A percentile compares a stretch with the other conserved stretches of the same genome.
Conservation (phyloP, 1,140 invertebrate genomes). For the Drosophila tristis region DNA sequence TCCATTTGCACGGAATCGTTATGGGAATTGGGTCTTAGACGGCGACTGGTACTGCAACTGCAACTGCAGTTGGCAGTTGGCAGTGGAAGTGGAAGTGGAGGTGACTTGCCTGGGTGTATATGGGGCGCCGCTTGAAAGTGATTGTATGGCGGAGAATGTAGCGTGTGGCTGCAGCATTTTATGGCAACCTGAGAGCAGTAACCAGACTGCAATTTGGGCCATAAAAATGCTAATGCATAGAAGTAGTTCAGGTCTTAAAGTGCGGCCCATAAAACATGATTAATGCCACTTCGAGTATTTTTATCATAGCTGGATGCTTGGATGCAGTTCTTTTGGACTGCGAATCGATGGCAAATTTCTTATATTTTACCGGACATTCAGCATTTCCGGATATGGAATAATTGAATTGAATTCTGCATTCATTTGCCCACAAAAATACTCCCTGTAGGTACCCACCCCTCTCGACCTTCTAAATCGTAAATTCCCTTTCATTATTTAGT, state of each 20-base stretch:
- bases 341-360: no score
- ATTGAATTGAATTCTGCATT: no score
- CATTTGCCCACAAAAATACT: no score
- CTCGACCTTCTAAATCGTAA: no score
- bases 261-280: not conserved
- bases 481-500: no score
- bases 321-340: no score
- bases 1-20: slow-evolving; percentile 32
- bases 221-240: slow-evolving; percentile 6
- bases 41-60: no score
- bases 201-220: not conserved
- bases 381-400: no score
- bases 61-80: not conserved
- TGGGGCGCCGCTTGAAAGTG: slow-evolving; percentile 76
- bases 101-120: slow-evolving; percentile 31
- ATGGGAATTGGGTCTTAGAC: slow-evolving; percentile 35
- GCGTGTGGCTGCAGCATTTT: slow-evolving; percentile 43
- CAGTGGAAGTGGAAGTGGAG: slow-evolving; percentile 7
- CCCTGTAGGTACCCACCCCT: no score
- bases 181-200: slow-evolving; percentile 14
- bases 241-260: slow-evolving; percentile 5
- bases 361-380: no score
- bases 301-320: no score
- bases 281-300: no score
- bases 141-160: slow-evolving; percentile 57